Evolutionary conservation across 2,797 vertebrate species (phyloP).

Genomic region (Thamnophis elegans): DNA sequence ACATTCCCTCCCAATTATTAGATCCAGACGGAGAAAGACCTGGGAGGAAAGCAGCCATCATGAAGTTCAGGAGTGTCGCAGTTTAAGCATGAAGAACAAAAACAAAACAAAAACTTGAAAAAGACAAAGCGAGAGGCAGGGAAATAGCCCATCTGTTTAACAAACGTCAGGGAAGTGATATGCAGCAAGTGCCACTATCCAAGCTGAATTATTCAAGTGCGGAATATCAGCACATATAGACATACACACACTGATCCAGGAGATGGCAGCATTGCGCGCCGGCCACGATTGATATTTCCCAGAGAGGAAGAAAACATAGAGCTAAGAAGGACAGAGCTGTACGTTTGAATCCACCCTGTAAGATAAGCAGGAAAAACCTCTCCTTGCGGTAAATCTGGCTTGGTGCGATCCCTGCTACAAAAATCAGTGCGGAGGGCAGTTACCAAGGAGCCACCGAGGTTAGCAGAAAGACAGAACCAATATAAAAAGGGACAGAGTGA

Average conservation of each 20-base stretch:
- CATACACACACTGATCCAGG: not conserved
- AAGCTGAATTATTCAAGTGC: not conserved
- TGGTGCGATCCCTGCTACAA: not conserved
- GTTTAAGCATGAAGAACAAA: slow-evolving; percentile 41
- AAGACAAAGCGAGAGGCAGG: not conserved
- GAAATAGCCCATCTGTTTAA: slow-evolving; percentile 13
- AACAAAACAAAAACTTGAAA: slow-evolving; percentile 10
- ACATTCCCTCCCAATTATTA: not conserved
- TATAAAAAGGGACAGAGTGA: not conserved
- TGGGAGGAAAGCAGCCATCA: too few relatives aligned
- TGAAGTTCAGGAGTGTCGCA: slow-evolving; percentile 13
- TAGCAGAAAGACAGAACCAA: not conserved
- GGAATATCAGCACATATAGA: not conserved
- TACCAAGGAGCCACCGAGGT: not conserved
- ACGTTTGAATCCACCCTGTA: not conserved
- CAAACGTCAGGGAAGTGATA: not conserved
- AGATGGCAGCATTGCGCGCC: not conserved
- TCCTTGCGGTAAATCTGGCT: not conserved
- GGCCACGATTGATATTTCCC: not conserved
- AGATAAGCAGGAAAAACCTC: not conserved
- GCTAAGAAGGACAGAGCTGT: slow-evolving; percentile 8
- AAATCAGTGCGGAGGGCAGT: not conserved
- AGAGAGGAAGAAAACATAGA: not conserved
- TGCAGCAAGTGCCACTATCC: not conserved
- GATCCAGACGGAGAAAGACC: not conserved